A percentile compares a stretch with the other conserved stretches of the same genome.
phyloP scores from a whole-genome alignment of 2,113 vertebrate species.

The Herpetotheres cachinnans region DNA sequence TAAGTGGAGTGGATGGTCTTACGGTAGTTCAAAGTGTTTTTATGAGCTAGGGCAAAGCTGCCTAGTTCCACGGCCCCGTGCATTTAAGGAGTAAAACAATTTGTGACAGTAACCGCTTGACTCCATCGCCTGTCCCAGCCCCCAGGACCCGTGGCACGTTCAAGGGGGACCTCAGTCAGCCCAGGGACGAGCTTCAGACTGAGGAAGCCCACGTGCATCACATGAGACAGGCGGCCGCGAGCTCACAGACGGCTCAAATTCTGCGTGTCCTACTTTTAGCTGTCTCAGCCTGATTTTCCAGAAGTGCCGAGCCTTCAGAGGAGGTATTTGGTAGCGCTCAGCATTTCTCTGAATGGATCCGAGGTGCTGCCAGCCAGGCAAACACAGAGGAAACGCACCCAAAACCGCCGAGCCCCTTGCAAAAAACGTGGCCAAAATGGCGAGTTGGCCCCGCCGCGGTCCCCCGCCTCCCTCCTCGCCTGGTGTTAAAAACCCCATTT shows the following conservation, averaged over 20 bases:
- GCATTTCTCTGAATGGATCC: neutral
- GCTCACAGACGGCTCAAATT: neutral
- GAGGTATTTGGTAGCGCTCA: neutral
- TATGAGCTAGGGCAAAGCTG: neutral
- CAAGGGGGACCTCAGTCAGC: neutral
- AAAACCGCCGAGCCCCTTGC: neutral
- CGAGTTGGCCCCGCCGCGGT: neutral
- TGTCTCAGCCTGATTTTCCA: slow-evolving; percentile 49
- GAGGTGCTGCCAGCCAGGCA: neutral
- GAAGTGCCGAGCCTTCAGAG: neutral
- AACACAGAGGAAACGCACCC: neutral
- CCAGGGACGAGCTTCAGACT: neutral
- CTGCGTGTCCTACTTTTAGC: slow-evolving; percentile 46
- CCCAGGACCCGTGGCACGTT: neutral
- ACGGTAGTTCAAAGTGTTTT: neutral
- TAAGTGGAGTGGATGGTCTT: neutral
- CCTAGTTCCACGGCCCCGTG: neutral
- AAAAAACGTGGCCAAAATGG: neutral
- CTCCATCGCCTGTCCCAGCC: neutral
- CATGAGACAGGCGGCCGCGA: neutral
- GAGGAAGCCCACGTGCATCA: neutral
- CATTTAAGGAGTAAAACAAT: neutral
- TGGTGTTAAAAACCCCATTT: neutral
- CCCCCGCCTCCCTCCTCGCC: neutral
- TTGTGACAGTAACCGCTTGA: neutral